Percentiles rank a stretch among this genome's conserved stretches.
phyloP scores from a whole-genome alignment of 2,888 invertebrate genomes.

The Trichacis sp. region DNA sequence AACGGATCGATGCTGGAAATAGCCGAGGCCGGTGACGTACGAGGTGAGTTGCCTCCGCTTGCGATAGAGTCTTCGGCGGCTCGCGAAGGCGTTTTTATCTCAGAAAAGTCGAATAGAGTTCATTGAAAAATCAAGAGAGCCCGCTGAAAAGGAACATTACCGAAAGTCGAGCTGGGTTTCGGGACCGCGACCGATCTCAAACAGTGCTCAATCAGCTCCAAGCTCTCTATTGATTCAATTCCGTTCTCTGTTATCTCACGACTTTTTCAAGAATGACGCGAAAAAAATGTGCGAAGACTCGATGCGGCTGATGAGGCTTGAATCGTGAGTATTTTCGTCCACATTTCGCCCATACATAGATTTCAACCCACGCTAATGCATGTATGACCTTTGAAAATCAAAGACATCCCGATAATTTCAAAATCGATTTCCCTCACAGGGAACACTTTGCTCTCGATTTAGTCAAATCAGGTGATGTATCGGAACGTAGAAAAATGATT shows the following conservation, averaged over 20 bases:
- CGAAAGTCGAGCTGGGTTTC: neutral
- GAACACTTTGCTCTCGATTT: neutral
- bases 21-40: conserved; percentile 62
- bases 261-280: conserved; percentile 56
- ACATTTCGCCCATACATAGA: neutral
- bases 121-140: neutral
- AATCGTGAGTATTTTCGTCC: conserved; percentile 58
- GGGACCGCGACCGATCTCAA: neutral
- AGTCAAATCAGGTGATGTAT: no score
- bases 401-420: neutral
- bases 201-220: conserved; percentile 1
- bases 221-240: conserved; percentile 9
- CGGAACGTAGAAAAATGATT: neutral
- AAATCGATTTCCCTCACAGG: no score
- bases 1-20: conserved; percentile 68
- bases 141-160: neutral
- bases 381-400: neutral
- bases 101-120: conserved; percentile 11
- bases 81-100: conserved; percentile 36
- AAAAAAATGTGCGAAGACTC: conserved; percentile 60
- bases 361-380: neutral
- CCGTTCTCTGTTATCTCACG: neutral
- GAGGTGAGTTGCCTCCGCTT: conserved; percentile 65
- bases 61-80: conserved; percentile 49
- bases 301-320: conserved; percentile 65